Conservation (phyloP, 2,797 vertebrate genomes). For the Odontamblyopus rebecca region DNA sequence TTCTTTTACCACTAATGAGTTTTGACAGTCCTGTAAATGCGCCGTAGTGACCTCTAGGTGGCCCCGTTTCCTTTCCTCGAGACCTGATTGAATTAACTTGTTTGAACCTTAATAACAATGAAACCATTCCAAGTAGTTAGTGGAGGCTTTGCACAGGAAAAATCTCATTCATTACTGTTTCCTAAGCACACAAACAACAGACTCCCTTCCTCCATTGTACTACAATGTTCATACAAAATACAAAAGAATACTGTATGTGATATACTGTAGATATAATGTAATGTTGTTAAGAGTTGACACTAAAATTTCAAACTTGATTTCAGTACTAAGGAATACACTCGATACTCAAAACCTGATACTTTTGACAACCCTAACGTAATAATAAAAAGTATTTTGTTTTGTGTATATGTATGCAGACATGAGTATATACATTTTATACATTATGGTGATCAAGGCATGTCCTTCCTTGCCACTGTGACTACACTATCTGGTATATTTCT, state of each 20-base stretch:
- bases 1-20: neutral
- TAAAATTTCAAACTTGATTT: too few species aligned
- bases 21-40: neutral
- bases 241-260: neutral
- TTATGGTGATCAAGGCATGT: too few species aligned
- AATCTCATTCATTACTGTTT: conserved; percentile 7
- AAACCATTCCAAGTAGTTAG: neutral
- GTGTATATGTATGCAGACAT: too few species aligned
- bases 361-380: neutral
- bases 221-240: neutral
- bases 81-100: neutral
- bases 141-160: neutral
- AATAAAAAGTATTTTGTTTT: neutral
- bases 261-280: too few species aligned
- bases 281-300: too few species aligned
- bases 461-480: too few species aligned
- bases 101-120: neutral
- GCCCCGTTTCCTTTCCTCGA: conserved; percentile 18
- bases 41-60: conserved; percentile 17
- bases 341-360: too few species aligned
- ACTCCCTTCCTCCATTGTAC: conserved; percentile 15
- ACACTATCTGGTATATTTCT: too few species aligned
- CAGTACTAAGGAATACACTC: too few species aligned
- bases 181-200: neutral
- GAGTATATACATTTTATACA: too few species aligned